Evolutionary conservation across 1,140 invertebrate species (phyloP), one percentile per base, ranked within the genome.

Genomic region (Epicauta chinensis): DNA sequence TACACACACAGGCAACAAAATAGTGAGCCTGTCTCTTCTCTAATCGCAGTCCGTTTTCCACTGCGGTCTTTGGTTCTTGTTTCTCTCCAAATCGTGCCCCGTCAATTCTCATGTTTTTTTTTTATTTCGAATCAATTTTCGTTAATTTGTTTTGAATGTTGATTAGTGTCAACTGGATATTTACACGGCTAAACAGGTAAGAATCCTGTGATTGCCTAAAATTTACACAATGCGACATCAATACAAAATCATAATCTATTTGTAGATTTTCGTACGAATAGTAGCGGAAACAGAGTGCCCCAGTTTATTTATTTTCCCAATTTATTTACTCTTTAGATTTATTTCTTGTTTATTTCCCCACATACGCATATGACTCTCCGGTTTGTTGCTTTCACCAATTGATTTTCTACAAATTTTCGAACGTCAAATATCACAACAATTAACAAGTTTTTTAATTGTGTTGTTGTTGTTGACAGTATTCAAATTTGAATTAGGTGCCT

Each of bases 11-110:
- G n/a, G n/a, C n/a, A 69, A 71, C 65, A 69, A 69, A 71, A 69
- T 71, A 68, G 67, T 69, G 66, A 69, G 62, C 65, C 62, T 69
- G 66, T 65, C 67, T 65, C 60, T 65, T 66, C 65, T 68, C 67
- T 63, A 61, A 63, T 65, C 63, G 65, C 61, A 60, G 68, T 70
- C 62, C 61, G 64, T 68, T 69, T 69, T 67, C 61, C 68, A 61
- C 63, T 61, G 61, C 57, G 54, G 63, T 61, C 58, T 60, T 61
- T 23, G 23, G 1, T 23, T 23, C 23, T 23, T 3, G 23, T 23
- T 23, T 23, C 23, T 23, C 23, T 5, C 7, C 23, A 23, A 23
- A 23, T 23, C 7, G 23, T 23, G 23, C 4, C 4, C 7, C 23
- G 23, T 23, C n/a, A n/a, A n/a, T n/a, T n/a, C n/a, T n/a, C n/a